phyloP scores from a whole-genome alignment of 23 tunicate species.

The Halocynthia aurantium region DNA sequence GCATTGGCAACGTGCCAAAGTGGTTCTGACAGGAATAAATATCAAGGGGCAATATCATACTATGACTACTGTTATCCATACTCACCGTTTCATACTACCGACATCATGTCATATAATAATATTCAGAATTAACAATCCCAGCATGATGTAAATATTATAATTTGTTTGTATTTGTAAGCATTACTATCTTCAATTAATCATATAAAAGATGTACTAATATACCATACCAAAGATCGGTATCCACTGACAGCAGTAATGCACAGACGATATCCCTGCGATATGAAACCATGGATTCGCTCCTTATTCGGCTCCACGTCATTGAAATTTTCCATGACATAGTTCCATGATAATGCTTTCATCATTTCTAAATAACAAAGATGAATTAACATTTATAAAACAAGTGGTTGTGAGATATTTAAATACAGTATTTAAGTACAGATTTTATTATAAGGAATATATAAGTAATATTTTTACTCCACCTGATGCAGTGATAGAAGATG shows the following conservation, averaged over 20 bases:
- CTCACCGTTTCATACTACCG: too few species aligned
- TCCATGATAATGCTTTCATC: constrained; percentile 12
- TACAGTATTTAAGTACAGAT: too few species aligned
- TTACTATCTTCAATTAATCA: not conserved
- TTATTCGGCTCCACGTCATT: constrained; percentile 38
- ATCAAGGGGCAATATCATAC: too few species aligned
- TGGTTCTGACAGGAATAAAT: too few species aligned
- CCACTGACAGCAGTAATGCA: constrained; percentile 20
- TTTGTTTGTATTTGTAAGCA: not conserved
- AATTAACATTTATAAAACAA: too few species aligned
- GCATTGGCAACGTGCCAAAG: too few species aligned
- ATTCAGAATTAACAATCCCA: not conserved
- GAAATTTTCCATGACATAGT: constrained; percentile 8
- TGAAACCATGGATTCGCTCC: constrained; percentile 15
- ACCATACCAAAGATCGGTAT: constrained; percentile 18
- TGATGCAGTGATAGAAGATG: too few species aligned
- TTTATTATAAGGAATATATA: too few species aligned
- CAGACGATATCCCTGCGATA: constrained; percentile 19
- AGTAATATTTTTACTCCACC: too few species aligned
- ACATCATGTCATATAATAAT: not conserved
- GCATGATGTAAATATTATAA: not conserved
- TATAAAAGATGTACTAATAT: not conserved
- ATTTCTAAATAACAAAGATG: too few species aligned
- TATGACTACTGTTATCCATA: too few species aligned
- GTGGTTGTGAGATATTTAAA: too few species aligned